Evolutionary conservation across 2,888 invertebrate genomes (phyloP), one percentile per base, ranked within the genome.

Genomic region (Euplexia lucipara): DNA sequence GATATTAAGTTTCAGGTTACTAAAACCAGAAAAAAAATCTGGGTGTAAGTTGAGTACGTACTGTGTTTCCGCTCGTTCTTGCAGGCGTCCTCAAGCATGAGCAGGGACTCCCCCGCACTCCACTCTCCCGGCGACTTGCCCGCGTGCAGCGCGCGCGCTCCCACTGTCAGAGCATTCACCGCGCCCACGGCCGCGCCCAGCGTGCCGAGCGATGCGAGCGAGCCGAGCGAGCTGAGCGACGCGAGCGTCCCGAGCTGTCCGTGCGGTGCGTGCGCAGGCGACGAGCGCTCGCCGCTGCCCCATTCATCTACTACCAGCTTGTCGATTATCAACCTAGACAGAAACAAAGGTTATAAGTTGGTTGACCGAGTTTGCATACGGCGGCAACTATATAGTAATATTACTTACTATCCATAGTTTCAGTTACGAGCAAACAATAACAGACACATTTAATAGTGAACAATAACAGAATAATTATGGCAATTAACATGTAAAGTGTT

Each of bases 121-220:
- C 95, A 95, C 84, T 94, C 94, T 70, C 94, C 93, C 2, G 92
- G 91, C 56, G 94, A 93, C 86, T 95, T 95, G 83, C 94, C 93
- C 1, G 93, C 92, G 85, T 94, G 94, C 48, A 90, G 78, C 32
- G 90, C 87, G 37, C 91, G 84, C 30, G 88, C 73, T 1, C 73
- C 80, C 22, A 45, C 44, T 3, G 73, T 48, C 34, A 74, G 18
- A 12, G 57, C 70, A 57, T 64, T 78, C 45, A 70, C 68, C 48
- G 77, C 66, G 26, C 81, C 71, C 37, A 70, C 76, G 0, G 8
- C 30, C 45, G 69, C 61, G 32, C 47, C 30, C 32, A 68, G 70
- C 70, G 47, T 58, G 64, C 52, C 71, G 57, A 20, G 58, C 54
- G 51, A 16, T 22, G 26, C 57, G 3, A 35, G 68, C 18, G 45